Percentiles rank a stretch among this genome's conserved stretches.
phyloP scores from a whole-genome alignment of 92 coral and sea anemone species.

The Pocillopora grandis region DNA sequence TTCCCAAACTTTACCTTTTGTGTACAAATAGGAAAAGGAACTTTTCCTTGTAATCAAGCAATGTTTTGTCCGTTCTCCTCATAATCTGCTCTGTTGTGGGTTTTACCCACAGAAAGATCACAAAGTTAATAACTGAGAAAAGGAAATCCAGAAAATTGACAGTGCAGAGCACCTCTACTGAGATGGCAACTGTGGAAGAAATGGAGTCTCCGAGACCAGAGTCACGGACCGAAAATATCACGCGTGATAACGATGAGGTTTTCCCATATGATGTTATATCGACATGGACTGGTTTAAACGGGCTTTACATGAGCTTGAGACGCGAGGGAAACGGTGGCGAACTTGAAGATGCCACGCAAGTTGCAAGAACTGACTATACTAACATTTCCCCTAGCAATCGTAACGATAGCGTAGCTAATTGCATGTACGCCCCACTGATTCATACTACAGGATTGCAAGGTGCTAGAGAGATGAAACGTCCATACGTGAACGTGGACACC shows the following conservation, averaged over 20 bases:
- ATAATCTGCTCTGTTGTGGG: not conserved
- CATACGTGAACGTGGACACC: slow-evolving; percentile 19
- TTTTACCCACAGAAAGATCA: not conserved
- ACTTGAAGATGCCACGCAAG: not conserved
- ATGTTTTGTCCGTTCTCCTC: slow-evolving; percentile 15
- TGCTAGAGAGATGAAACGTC: not conserved
- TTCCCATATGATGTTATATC: slow-evolving; percentile 31
- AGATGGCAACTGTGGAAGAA: slow-evolving; percentile 18
- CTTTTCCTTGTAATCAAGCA: not conserved
- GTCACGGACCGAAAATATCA: slow-evolving; percentile 19
- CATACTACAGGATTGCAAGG: not conserved
- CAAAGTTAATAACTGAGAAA: not conserved
- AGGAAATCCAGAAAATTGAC: slow-evolving; percentile 21
- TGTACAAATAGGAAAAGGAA: no score
- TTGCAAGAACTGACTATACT: slow-evolving; percentile 26
- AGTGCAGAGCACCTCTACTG: slow-evolving; percentile 27
- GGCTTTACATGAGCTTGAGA: slow-evolving; percentile 24
- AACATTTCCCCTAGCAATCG: slow-evolving; percentile 49
- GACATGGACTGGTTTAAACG: slow-evolving; percentile 2
- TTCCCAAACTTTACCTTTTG: no score
- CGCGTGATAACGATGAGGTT: slow-evolving; percentile 33
- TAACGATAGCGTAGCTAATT: slow-evolving; percentile 45
- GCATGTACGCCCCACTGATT: slow-evolving; percentile 42
- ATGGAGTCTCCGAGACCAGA: slow-evolving; percentile 1
- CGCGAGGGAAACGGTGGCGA: not conserved